Conservation (phyloP, 2,888 invertebrate species). For the Eucriotettix oculatus region DNA sequence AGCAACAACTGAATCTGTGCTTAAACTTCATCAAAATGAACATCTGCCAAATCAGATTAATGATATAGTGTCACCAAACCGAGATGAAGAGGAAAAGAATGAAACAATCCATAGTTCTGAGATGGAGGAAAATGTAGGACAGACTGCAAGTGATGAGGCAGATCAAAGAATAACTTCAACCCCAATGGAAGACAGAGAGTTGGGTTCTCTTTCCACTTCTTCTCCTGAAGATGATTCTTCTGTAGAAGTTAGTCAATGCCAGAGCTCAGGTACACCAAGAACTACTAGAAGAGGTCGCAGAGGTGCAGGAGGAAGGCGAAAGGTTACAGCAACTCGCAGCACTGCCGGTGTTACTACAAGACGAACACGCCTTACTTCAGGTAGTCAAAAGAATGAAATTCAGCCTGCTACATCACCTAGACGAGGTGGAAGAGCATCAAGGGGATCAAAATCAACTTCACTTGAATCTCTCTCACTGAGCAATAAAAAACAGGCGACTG, state of each 20-base stretch:
- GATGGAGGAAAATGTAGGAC: not conserved
- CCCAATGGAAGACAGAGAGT: not conserved
- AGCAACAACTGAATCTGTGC: not conserved
- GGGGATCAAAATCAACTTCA: slow-evolving; percentile 1
- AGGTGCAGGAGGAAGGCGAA: slow-evolving; percentile 5
- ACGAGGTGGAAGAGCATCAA: slow-evolving; percentile 6
- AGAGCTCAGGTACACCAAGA: not conserved
- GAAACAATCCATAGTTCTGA: not conserved
- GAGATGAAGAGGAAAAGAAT: not conserved
- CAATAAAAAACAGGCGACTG: slow-evolving; percentile 45
- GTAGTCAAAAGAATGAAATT: not conserved
- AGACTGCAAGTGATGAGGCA: not conserved
- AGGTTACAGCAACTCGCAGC: slow-evolving; percentile 1
- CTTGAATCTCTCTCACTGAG: not conserved
- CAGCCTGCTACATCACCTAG: slow-evolving; percentile 1
- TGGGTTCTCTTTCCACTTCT: slow-evolving; percentile 13
- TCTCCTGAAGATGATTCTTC: not conserved
- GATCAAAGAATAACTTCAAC: not conserved
- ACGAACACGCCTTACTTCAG: slow-evolving; percentile 1
- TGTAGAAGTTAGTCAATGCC: not conserved
- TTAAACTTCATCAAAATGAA: not conserved
- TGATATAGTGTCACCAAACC: not conserved
- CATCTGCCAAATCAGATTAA: no score
- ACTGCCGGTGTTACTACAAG: slow-evolving; percentile 5
- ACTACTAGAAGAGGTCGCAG: slow-evolving; percentile 6